Conservation (phyloP, 2,797 vertebrate species). For the Coreius guichenoti region DNA sequence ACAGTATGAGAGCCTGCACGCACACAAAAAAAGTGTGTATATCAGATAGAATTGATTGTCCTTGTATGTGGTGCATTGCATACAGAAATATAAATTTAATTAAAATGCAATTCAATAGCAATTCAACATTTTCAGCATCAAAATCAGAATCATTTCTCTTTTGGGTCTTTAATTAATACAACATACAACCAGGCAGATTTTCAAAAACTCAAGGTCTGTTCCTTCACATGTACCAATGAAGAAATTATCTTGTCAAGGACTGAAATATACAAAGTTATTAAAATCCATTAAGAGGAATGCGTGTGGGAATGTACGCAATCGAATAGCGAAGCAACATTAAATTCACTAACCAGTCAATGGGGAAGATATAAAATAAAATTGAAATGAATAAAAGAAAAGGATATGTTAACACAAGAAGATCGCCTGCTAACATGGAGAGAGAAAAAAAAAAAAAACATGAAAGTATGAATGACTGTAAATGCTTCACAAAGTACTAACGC, state of each 20-base stretch:
- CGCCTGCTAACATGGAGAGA: background rate
- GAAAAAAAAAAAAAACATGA: background rate
- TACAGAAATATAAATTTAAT: conserved; percentile 52
- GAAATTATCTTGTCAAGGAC: conserved; percentile 34
- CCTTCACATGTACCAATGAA: conserved; percentile 3
- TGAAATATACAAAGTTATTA: conserved; percentile 42
- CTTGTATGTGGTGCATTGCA: conserved; percentile 47
- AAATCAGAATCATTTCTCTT: conserved; percentile 31
- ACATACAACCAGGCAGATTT: conserved; percentile 35
- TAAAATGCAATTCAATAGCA: conserved; percentile 52
- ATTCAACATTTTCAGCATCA: conserved; percentile 49
- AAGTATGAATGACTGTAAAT: background rate
- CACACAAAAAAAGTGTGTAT: background rate
- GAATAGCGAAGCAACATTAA: conserved; percentile 31
- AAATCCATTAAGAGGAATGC: conserved; percentile 33
- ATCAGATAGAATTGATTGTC: conserved; percentile 45
- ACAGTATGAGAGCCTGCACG: conserved; percentile 3
- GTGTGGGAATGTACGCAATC: conserved; percentile 4
- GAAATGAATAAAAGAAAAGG: conserved; percentile 8
- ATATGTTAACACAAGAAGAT: conserved; percentile 20
- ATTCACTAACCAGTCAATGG: conserved; percentile 36
- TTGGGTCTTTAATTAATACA: conserved; percentile 51
- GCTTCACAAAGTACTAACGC: conserved; percentile 6
- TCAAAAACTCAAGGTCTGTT: conserved; percentile 29
- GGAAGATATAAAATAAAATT: conserved; percentile 14